phyloP scores from a whole-genome alignment of 2,797 vertebrate species.

The Semaprochilodus insignis region DNA sequence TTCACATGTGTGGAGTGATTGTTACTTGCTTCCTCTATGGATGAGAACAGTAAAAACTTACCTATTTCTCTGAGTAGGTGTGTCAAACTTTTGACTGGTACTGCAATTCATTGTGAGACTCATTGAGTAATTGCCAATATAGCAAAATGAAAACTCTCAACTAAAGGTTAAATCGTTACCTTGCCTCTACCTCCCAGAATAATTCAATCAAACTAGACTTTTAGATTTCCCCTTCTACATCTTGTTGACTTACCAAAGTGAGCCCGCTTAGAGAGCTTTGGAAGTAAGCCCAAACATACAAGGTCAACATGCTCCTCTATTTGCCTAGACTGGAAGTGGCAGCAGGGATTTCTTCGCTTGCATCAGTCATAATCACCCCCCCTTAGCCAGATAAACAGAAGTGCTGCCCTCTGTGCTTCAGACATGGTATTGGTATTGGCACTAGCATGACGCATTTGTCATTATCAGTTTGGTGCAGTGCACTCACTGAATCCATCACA shows the following conservation, averaged over 20 bases:
- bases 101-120: no score
- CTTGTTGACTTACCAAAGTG: background rate
- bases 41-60: no score
- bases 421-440: slow-evolving; percentile 45
- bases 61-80: no score
- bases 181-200: background rate
- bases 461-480: slow-evolving; percentile 42
- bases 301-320: slow-evolving; percentile 57
- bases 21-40: no score
- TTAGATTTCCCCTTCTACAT: background rate
- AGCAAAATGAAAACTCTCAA: no score
- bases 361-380: slow-evolving; percentile 43
- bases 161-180: background rate
- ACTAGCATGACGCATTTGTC: slow-evolving; percentile 43
- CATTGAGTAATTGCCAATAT: no score
- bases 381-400: slow-evolving; percentile 40
- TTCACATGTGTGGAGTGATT: no score
- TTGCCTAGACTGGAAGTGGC: slow-evolving; percentile 26
- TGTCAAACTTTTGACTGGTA: no score
- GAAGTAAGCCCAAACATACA: slow-evolving; percentile 21
- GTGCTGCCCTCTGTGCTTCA: slow-evolving; percentile 23
- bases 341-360: slow-evolving; percentile 5
- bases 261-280: background rate
- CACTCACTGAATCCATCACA: slow-evolving; percentile 8
- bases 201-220: background rate